Conservation (phyloP, 2,888 invertebrate genomes). For the Palloptera scutellata region DNA sequence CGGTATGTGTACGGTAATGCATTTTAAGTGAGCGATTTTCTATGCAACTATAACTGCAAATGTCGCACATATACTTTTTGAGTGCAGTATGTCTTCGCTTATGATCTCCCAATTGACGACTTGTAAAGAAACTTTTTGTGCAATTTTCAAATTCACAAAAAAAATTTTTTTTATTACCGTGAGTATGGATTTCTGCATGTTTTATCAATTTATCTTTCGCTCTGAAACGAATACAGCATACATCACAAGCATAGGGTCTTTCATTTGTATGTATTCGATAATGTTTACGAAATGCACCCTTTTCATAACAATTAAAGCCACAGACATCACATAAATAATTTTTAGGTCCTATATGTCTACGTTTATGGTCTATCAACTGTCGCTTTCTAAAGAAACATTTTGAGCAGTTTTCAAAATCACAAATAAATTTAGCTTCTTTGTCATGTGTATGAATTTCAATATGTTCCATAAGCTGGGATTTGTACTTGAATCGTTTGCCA, state of each 20-base stretch:
- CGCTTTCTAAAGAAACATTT: slow-evolving; percentile 49
- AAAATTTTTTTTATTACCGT: slow-evolving; percentile 44
- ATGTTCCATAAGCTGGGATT: slow-evolving; percentile 48
- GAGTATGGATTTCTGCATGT: slow-evolving; percentile 43
- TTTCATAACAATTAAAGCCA: slow-evolving; percentile 41
- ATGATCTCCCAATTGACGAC: slow-evolving; percentile 49
- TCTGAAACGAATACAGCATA: slow-evolving; percentile 40
- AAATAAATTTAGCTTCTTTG: slow-evolving; percentile 45
- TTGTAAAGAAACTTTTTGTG: slow-evolving; percentile 48
- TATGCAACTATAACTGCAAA: slow-evolving; percentile 38
- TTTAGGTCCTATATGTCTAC: slow-evolving; percentile 47
- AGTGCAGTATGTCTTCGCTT: slow-evolving; percentile 48
- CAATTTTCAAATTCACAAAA: slow-evolving; percentile 49
- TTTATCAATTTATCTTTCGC: slow-evolving; percentile 41
- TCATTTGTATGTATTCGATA: slow-evolving; percentile 56
- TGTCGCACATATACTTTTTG: slow-evolving; percentile 40
- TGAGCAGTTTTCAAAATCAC: slow-evolving; percentile 48
- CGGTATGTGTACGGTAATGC: slow-evolving; percentile 55
- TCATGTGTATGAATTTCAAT: slow-evolving; percentile 43
- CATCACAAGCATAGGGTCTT: slow-evolving; percentile 47
- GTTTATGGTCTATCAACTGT: slow-evolving; percentile 49
- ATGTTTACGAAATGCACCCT: slow-evolving; percentile 53
- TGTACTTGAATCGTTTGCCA: slow-evolving; percentile 45
- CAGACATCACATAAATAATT: slow-evolving; percentile 41
- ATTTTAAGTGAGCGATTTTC: slow-evolving; percentile 52